Conservation (phyloP, 2,797 vertebrate species). For the Cirrhinus mrigala region DNA sequence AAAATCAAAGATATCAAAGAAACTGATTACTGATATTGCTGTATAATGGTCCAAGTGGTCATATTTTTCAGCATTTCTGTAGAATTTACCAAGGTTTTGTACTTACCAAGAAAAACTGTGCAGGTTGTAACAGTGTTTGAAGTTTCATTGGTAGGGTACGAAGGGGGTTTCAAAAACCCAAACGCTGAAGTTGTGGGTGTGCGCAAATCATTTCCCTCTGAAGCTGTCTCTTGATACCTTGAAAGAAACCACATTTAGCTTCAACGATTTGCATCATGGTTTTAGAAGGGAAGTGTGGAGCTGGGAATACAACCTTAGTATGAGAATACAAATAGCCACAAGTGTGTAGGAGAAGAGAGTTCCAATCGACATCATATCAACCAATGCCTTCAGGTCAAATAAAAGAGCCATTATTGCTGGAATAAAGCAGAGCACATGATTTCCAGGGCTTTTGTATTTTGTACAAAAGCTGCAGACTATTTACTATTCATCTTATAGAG, state of each 20-base stretch:
- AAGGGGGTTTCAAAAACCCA: constrained; percentile 69
- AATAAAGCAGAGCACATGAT: constrained; percentile 36
- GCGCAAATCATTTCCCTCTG: constrained; percentile 61
- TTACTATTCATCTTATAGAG: constrained; percentile 30
- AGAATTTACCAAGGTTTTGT: background rate
- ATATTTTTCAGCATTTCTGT: no score
- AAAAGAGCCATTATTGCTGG: constrained; percentile 87
- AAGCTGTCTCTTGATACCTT: constrained; percentile 77
- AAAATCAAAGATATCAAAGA: constrained; percentile 29
- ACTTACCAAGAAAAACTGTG: constrained; percentile 73
- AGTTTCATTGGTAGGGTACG: constrained; percentile 69
- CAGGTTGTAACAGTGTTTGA: constrained; percentile 74
- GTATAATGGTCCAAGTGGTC: background rate
- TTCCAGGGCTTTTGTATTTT: constrained; percentile 34
- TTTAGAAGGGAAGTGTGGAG: background rate
- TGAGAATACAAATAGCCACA: constrained; percentile 87
- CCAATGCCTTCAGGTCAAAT: constrained; percentile 86
- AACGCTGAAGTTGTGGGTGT: constrained; percentile 55
- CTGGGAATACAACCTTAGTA: constrained; percentile 81
- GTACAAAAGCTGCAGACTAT: constrained; percentile 16
- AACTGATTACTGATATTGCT: background rate
- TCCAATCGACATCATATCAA: constrained; percentile 89
- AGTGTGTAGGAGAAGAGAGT: constrained; percentile 89
- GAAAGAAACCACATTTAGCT: constrained; percentile 38
- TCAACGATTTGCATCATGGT: constrained; percentile 13